Base-by-base conservation (phyloP, 2,888 invertebrate genomes). In the Ctena decussata region DNA sequence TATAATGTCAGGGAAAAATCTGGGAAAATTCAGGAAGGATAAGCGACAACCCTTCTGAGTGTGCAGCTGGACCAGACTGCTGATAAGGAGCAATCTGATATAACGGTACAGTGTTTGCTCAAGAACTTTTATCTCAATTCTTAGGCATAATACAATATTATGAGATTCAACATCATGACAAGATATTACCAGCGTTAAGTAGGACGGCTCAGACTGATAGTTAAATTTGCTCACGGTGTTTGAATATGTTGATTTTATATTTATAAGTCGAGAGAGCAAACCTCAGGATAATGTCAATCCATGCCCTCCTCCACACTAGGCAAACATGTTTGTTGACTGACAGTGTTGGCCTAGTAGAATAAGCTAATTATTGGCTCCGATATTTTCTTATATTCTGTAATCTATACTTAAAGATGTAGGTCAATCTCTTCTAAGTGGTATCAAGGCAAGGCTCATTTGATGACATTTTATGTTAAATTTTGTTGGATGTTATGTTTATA, bases 301-400 rank as follows among this genome's bases (percentile, higher is more conserved):
- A 65, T 65, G 65, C 65, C 65, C 65, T 35, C n/a, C 21, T 8
- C 65, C 35, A 30, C 35, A 30, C 30, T 65, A 24, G 65, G 65
- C 24, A 65, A 65, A 65, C 65, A 65, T 5, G 8, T 11, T n/a
- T 65, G 65, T 65, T 65, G 65, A 65, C 65, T 12, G 24, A 65
- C 6, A 11, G 65, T 35, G 35, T 65, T 65, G 35, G 21, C 18
- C 1, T 65, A 21, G 8, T 15, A 32, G 35, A 35, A 35, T 65
- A 65, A 65, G 35, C 65, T 65, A 65, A 65, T 65, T 65, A 65
- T 65, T 35, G 65, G 65, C 35, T 65, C 35, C 35, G 18, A 35
- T 6, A 18, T 1, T 65, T 65, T 35, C 35, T 65, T 35, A 35
- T 65, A 35, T 15, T 32, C 18, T 5, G 21, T 65, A 65, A 65